Conservation (phyloP, 2,797 vertebrate species). For the Cephalopachus bancanus region DNA sequence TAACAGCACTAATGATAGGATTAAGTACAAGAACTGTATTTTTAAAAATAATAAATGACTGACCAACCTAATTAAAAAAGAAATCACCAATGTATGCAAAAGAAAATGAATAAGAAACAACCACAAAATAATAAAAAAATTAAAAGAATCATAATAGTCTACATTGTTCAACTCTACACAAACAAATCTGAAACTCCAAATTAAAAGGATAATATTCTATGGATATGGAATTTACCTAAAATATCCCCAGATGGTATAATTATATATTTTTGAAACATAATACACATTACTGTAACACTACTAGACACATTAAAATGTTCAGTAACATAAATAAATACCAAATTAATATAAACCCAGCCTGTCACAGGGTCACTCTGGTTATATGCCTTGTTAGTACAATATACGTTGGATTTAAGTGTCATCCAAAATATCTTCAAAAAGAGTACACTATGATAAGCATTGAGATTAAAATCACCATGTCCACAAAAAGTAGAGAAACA, state of each 20-base stretch:
- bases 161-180: background rate
- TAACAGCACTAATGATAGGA: too few relatives aligned
- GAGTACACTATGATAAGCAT: background rate
- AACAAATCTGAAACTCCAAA: constrained; percentile 15
- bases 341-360: background rate
- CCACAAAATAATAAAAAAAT: background rate
- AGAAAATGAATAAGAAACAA: background rate
- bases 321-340: background rate
- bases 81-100: background rate
- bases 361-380: background rate
- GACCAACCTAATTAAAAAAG: background rate
- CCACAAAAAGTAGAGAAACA: background rate
- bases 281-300: background rate
- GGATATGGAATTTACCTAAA: background rate
- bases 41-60: background rate
- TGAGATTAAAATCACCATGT: background rate
- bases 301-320: background rate
- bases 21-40: background rate
- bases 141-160: background rate
- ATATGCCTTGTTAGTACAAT: background rate
- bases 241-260: background rate
- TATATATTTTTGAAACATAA: background rate
- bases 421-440: background rate
- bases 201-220: background rate
- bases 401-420: background rate